phyloP scores from a whole-genome alignment of 2,113 vertebrate species.

The Ginglymostoma cirratum region DNA sequence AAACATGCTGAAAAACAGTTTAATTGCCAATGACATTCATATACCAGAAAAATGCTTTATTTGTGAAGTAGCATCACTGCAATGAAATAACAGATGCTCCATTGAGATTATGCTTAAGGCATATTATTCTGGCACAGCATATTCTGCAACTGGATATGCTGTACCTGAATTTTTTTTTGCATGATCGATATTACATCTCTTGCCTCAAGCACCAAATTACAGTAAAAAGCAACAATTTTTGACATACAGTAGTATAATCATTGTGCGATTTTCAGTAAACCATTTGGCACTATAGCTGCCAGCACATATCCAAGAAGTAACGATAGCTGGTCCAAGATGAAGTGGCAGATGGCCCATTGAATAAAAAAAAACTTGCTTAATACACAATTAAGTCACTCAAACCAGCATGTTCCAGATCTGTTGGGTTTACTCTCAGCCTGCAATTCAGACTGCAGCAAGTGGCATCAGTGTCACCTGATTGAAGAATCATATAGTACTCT shows the following conservation, averaged over 20 bases:
- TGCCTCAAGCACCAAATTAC: background rate
- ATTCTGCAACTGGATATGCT: background rate
- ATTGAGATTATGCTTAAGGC: background rate
- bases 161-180: background rate
- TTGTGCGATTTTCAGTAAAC: background rate
- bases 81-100: background rate
- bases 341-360: background rate
- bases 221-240: background rate
- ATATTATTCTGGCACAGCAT: background rate
- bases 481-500: background rate
- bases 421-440: background rate
- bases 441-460: background rate
- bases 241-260: background rate
- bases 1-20: background rate
- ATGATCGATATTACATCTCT: background rate
- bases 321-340: background rate
- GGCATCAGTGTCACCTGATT: background rate
- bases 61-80: background rate
- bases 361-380: background rate
- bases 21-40: background rate
- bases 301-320: background rate
- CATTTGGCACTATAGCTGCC: background rate
- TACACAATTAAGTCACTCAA: background rate
- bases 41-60: background rate
- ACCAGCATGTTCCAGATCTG: background rate